phyloP scores from a whole-genome alignment of 2,797 vertebrate genomes.

The Ctenopoma multispine region DNA sequence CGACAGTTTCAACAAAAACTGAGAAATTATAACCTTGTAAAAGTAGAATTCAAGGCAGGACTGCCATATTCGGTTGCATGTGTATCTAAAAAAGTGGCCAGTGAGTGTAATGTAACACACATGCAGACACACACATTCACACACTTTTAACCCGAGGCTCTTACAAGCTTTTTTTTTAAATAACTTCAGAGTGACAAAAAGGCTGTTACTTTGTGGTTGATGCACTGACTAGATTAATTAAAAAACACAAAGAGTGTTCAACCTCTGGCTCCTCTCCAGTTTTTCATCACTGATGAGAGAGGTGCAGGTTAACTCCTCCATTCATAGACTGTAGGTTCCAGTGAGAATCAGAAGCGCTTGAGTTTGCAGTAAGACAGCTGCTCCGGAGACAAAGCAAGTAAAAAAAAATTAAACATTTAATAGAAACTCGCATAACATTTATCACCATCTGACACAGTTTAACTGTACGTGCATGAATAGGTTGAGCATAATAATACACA shows the following conservation, averaged over 20 bases:
- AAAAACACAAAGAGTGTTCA: slow-evolving; percentile 64
- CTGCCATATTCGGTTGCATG: too few species aligned
- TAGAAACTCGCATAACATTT: neutral
- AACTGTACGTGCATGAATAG: neutral
- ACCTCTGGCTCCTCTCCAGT: slow-evolving; percentile 62
- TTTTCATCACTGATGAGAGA: slow-evolving; percentile 47
- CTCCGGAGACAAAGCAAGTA: slow-evolving; percentile 9
- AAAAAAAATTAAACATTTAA: neutral
- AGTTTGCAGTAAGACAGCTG: neutral
- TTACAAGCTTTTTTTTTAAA: slow-evolving; percentile 18
- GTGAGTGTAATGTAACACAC: slow-evolving; percentile 2
- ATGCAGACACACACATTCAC: slow-evolving; percentile 9
- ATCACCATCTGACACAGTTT: neutral
- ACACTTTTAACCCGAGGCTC: slow-evolving; percentile 40
- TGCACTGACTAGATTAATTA: slow-evolving; percentile 66
- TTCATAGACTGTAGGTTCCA: neutral
- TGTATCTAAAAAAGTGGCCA: too few species aligned
- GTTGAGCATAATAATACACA: neutral
- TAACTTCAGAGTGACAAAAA: slow-evolving; percentile 59
- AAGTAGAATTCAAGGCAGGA: too few species aligned
- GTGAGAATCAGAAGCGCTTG: slow-evolving; percentile 22
- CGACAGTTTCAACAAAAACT: too few species aligned
- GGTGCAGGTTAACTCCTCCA: slow-evolving; percentile 29
- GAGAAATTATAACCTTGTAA: too few species aligned
- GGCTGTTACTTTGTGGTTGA: slow-evolving; percentile 41